Evolutionary conservation across 2,113 vertebrate genomes (phyloP).

Genomic region (Tetrax tetrax): DNA sequence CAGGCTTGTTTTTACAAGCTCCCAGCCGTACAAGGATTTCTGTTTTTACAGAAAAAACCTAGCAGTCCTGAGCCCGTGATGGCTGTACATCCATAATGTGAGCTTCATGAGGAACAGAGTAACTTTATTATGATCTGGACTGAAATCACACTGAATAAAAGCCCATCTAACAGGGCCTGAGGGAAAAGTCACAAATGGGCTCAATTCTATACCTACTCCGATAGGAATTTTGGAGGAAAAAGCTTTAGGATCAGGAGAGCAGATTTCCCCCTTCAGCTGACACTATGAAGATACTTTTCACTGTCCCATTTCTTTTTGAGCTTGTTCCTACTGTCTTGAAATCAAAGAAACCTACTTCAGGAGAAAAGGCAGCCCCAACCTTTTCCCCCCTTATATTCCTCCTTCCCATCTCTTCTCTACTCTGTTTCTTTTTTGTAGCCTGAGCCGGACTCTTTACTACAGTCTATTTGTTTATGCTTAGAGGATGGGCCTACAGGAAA

Average conservation of each 20-base stretch:
- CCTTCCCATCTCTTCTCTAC: neutral
- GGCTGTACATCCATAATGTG: constrained; percentile 39
- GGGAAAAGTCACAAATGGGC: constrained; percentile 17
- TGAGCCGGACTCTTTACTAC: neutral
- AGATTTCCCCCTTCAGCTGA: neutral
- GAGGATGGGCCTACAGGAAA: constrained; percentile 39
- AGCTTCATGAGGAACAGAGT: constrained; percentile 44
- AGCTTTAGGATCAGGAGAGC: neutral
- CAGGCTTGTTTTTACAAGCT: constrained; percentile 63
- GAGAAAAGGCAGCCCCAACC: neutral
- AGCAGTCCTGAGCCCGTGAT: neutral
- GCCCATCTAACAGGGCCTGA: constrained; percentile 22
- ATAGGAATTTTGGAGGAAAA: neutral
- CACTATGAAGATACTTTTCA: neutral
- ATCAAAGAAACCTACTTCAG: neutral
- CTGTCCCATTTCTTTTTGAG: neutral
- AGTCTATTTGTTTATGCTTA: constrained; percentile 15
- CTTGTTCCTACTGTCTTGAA: neutral
- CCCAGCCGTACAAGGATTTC: constrained; percentile 40
- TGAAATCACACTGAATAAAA: constrained; percentile 50
- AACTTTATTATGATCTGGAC: constrained; percentile 59
- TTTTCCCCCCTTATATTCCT: neutral
- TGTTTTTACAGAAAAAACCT: constrained; percentile 53
- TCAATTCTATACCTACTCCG: neutral
- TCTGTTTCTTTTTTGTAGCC: neutral